phyloP scores from a whole-genome alignment of 2,113 vertebrate species.

The Leucopternis melanops region DNA sequence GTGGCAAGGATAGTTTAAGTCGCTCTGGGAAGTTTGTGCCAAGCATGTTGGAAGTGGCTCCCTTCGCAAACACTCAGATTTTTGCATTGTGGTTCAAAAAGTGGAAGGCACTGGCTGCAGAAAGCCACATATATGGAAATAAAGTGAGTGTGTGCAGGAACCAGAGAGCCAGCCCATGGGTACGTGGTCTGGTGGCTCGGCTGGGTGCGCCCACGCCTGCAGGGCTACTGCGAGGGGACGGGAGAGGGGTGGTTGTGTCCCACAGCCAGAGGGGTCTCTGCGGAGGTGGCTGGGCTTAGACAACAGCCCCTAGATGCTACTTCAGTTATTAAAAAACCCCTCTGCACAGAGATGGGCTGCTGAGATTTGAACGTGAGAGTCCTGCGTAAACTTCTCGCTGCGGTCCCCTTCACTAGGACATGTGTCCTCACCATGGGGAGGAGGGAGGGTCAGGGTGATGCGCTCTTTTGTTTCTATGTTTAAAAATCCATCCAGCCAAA shows the following conservation, averaged over 20 bases:
- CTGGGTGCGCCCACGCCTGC: no score
- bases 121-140: background rate
- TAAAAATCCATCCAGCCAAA: fast-evolving
- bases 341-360: background rate
- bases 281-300: background rate
- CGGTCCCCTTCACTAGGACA: fast-evolving
- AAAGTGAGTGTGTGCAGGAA: background rate
- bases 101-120: background rate
- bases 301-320: background rate
- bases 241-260: no score
- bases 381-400: fast-evolving
- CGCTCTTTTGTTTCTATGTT: background rate
- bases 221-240: fast-evolving
- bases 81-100: background rate
- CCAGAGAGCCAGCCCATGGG: background rate
- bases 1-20: background rate
- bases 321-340: fast-evolving
- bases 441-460: background rate
- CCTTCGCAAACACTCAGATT: background rate
- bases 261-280: background rate
- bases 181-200: background rate
- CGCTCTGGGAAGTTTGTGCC: background rate
- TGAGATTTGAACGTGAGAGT: no score
- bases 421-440: fast-evolving
- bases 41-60: background rate